These are phyloP conservation scores for Phrynocephalus vlangalii DNA, from an alignment of 2,797 vertebrate genomes.

Conservation along the genomic window DNA sequence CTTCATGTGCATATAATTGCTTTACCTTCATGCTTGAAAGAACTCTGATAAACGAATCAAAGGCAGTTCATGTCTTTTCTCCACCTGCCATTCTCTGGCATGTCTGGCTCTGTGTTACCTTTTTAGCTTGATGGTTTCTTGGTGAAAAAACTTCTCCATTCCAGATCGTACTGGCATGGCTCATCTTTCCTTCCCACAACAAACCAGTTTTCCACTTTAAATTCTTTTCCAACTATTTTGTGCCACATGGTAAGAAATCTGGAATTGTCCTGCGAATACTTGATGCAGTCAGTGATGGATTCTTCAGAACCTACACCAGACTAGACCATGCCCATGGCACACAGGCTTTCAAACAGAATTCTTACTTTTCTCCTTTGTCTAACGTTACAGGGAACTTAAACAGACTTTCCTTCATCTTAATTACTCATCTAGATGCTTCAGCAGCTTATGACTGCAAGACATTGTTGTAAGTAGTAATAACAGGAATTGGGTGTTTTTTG, in stretches of 20 bases:
- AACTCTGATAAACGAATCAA: neutral
- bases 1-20: neutral
- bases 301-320: neutral
- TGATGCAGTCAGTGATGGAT: too few species aligned
- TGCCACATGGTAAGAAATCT: neutral
- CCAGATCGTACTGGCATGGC: too few species aligned
- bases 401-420: neutral
- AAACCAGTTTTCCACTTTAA: neutral
- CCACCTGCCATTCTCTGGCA: neutral
- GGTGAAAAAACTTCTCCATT: neutral
- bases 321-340: neutral
- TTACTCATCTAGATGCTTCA: neutral
- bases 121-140: neutral
- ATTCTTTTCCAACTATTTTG: neutral
- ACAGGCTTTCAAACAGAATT: neutral
- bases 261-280: neutral
- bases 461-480: too few species aligned
- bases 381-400: neutral
- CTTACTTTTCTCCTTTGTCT: neutral
- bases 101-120: neutral
- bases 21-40: constrained; percentile 1
- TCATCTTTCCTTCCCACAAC: too few species aligned
- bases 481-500: neutral
- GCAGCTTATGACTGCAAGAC: neutral
- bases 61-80: neutral